Evolutionary conservation across 2,797 vertebrate species (phyloP).

Genomic region (Argentina silus): DNA sequence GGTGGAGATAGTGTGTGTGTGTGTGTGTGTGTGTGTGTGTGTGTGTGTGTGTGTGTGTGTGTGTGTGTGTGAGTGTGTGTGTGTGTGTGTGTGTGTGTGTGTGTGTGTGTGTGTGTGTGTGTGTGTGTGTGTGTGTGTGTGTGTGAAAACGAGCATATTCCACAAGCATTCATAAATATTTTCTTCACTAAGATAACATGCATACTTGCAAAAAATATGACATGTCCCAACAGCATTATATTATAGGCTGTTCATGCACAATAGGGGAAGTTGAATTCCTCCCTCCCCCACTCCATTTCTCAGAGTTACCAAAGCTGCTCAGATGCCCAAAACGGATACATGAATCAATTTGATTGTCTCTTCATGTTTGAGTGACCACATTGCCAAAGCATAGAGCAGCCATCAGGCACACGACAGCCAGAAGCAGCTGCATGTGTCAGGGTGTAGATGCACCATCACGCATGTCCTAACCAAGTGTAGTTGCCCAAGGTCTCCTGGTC

Average conservation of each 20-base stretch:
- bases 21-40: not conserved
- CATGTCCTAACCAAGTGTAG: not conserved
- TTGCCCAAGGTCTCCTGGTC: not conserved
- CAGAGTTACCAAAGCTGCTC: not conserved
- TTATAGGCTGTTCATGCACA: too few species aligned
- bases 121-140: not conserved
- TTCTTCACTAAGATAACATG: not conserved
- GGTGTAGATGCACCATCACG: slow-evolving; percentile 5
- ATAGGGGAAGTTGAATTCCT: not conserved
- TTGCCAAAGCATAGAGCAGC: slow-evolving; percentile 17
- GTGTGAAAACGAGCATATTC: not conserved
- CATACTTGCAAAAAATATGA: not conserved
- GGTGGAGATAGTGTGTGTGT: too few species aligned
- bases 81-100: not conserved
- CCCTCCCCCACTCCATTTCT: not conserved
- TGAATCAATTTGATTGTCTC: slow-evolving; percentile 47
- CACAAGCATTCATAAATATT: not conserved
- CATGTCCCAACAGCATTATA: not conserved
- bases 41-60: not conserved
- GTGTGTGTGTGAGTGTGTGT: slow-evolving; percentile 5
- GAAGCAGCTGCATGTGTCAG: not conserved
- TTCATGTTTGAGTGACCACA: slow-evolving; percentile 45
- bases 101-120: not conserved
- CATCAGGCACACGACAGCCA: not conserved
- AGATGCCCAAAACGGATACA: slow-evolving; percentile 1